phyloP scores from a whole-genome alignment of 1,140 invertebrate genomes.

The Penaeus chinensis region DNA sequence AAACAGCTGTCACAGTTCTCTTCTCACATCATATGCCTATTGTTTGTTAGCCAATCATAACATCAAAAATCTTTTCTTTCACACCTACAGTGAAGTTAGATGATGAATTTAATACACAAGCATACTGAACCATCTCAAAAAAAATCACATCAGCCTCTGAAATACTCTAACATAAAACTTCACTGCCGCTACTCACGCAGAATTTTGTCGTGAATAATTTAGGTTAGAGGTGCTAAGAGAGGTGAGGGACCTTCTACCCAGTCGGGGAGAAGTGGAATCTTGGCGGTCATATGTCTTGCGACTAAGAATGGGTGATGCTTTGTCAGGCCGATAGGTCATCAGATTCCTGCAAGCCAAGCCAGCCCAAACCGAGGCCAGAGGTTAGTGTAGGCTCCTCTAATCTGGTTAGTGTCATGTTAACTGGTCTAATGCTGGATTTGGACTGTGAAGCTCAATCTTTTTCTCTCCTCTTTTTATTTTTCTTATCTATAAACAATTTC shows the following conservation, averaged over 20 bases:
- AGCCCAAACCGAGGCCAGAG: constrained; percentile 50
- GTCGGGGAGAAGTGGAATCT: constrained; percentile 66
- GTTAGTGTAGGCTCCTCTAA: constrained; percentile 40
- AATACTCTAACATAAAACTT: not conserved
- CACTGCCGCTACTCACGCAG: constrained; percentile 53
- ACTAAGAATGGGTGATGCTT: constrained; percentile 53
- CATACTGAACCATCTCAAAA: not conserved
- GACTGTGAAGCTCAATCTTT: constrained; percentile 39
- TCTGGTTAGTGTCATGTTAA: constrained; percentile 41
- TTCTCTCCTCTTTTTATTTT: too few species aligned
- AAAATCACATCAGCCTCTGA: not conserved
- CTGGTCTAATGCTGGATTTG: constrained; percentile 14
- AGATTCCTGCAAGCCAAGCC: constrained; percentile 58
- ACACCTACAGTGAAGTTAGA: too few species aligned
- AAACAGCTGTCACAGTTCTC: not conserved
- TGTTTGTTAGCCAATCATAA: too few species aligned
- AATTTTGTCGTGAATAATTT: constrained; percentile 53
- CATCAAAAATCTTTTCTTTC: too few species aligned
- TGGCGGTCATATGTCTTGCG: constrained; percentile 64
- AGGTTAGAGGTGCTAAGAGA: constrained; percentile 64
- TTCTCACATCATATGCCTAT: not conserved
- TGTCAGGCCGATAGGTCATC: constrained; percentile 49
- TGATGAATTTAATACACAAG: too few species aligned
- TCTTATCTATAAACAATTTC: too few species aligned
- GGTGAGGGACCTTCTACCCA: constrained; percentile 64